Evolutionary conservation across 2,113 vertebrate species (phyloP).

Genomic region (Dicerorhinus sumatrensis): DNA sequence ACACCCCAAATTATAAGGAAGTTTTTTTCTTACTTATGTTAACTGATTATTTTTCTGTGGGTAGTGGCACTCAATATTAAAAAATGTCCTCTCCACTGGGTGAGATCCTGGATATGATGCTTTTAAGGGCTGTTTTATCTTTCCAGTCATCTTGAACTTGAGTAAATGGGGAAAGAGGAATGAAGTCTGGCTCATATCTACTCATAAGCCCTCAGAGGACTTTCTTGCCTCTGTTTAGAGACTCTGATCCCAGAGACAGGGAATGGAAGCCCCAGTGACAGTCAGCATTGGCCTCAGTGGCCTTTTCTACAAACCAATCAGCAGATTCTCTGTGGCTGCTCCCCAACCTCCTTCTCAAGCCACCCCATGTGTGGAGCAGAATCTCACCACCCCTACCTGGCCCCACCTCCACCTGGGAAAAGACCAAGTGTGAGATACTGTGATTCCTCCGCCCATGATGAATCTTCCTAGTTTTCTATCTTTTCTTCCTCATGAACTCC

Average conservation of each 20-base stretch:
- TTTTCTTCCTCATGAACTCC: neutral
- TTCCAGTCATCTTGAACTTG: neutral
- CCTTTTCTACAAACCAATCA: neutral
- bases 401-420: neutral
- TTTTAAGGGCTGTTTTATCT: neutral
- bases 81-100: neutral
- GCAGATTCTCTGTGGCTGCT: neutral
- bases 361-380: neutral
- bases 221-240: neutral
- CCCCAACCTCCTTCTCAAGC: neutral
- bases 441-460: neutral
- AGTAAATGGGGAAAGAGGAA: neutral
- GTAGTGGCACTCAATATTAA: neutral
- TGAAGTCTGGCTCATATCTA: neutral
- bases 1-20: neutral
- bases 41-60: neutral
- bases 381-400: neutral
- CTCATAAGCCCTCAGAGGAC: neutral
- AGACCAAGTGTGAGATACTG: neutral
- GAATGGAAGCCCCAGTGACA: neutral
- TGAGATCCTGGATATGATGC: neutral
- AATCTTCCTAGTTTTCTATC: neutral
- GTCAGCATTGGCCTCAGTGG: neutral
- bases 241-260: neutral
- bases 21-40: neutral